These are phyloP conservation scores for Fregetta grallaria DNA, from an alignment of 2,113 vertebrate species.

Conservation along the genomic window DNA sequence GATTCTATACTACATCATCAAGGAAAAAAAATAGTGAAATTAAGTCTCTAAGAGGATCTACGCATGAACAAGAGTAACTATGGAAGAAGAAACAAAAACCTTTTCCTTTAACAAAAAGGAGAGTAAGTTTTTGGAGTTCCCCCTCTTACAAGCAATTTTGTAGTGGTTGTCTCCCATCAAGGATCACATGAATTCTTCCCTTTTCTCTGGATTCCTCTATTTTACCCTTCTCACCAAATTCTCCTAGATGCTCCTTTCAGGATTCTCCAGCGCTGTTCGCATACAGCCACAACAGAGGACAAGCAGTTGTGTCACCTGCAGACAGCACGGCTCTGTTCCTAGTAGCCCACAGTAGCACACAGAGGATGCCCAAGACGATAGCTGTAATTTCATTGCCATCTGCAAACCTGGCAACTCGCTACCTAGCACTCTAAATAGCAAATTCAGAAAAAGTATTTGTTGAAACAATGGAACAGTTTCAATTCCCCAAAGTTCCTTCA, in stretches of 20 bases:
- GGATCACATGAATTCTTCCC: background rate
- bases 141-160: background rate
- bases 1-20: too few species aligned
- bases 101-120: background rate
- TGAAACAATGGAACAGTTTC: background rate
- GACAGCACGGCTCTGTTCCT: background rate
- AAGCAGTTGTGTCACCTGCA: background rate
- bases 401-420: background rate
- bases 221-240: background rate
- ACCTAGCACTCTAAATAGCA: accelerated
- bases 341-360: accelerated
- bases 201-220: background rate
- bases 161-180: background rate
- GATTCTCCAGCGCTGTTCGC: background rate
- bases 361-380: accelerated
- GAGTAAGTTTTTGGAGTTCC: background rate
- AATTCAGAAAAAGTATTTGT: background rate
- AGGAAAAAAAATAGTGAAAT: background rate
- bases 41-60: too few species aligned
- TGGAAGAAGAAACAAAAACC: background rate
- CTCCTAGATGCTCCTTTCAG: background rate
- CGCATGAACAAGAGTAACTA: background rate
- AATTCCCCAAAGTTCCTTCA: background rate
- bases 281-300: accelerated
- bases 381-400: accelerated